phyloP scores from a whole-genome alignment of 1,140 invertebrate genomes.

The Drosophila bocki region DNA sequence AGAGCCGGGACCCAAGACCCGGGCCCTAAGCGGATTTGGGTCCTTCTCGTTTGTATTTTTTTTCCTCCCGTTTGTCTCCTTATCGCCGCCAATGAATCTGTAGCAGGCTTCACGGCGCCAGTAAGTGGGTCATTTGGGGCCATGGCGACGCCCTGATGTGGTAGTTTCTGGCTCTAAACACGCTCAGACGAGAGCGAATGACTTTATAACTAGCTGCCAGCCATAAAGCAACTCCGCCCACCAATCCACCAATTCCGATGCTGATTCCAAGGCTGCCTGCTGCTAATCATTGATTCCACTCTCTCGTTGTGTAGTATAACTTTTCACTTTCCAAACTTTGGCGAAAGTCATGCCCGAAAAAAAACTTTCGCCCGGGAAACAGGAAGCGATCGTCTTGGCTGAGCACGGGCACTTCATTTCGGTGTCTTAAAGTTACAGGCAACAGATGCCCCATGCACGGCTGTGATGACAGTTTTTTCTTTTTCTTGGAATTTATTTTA shows the following conservation, averaged over 20 bases:
- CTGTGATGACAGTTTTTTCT: background rate
- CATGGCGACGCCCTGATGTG: conserved; percentile 35
- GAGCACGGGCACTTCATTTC: conserved; percentile 48
- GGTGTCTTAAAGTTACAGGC: conserved; percentile 42
- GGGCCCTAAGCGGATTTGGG: conserved; percentile 61
- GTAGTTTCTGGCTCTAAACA: conserved; percentile 47
- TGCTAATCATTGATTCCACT: conserved; percentile 67
- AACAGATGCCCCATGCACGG: conserved; percentile 28
- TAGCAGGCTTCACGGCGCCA: conserved; percentile 42
- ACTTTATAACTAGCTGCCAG: conserved; percentile 76
- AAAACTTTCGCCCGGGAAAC: conserved; percentile 50
- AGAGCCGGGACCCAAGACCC: conserved; percentile 10
- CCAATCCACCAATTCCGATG: conserved; percentile 28
- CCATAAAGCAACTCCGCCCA: conserved; percentile 50
- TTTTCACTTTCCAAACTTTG: conserved; percentile 61
- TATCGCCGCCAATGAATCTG: conserved; percentile 76
- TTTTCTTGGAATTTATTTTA: background rate
- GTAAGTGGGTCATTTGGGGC: conserved; percentile 56
- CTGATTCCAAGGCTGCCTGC: conserved; percentile 39
- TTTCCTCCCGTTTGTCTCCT: conserved; percentile 33
- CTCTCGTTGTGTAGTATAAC: conserved; percentile 25
- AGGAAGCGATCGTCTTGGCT: conserved; percentile 62
- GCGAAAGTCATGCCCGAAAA: conserved; percentile 49
- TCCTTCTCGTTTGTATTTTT: background rate
- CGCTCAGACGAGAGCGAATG: conserved; percentile 51